Conservation (phyloP, 2,888 invertebrate genomes). For the Cecidostiba fungosa region DNA sequence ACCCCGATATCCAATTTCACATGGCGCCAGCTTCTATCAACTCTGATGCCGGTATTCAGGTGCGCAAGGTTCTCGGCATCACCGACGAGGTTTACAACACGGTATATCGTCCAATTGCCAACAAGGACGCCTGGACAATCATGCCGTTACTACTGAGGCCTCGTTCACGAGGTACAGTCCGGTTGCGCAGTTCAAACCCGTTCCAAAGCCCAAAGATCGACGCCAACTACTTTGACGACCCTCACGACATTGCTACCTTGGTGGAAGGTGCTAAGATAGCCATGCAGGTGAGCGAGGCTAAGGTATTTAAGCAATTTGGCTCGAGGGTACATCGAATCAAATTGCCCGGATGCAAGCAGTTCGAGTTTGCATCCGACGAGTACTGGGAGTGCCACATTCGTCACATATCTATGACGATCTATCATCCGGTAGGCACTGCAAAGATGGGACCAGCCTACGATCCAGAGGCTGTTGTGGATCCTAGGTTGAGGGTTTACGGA, state of each 20-base stretch:
- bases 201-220: conserved; percentile 93
- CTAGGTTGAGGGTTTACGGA: conserved; percentile 89
- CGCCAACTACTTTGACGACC: conserved; percentile 94
- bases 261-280: conserved; percentile 92
- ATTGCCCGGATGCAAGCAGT: conserved; percentile 89
- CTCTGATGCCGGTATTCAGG: conserved; percentile 89
- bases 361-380: conserved; percentile 88
- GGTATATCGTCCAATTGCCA: conserved; percentile 90
- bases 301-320: conserved; percentile 90
- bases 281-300: conserved; percentile 86
- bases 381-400: conserved; percentile 94
- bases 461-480: conserved; percentile 90
- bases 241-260: conserved; percentile 88
- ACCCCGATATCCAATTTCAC: conserved; percentile 95
- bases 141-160: conserved; percentile 92
- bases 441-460: conserved; percentile 94
- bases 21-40: conserved; percentile 95
- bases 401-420: conserved; percentile 94
- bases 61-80: conserved; percentile 89
- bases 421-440: conserved; percentile 93
- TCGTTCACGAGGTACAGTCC: conserved; percentile 89
- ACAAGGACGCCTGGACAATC: conserved; percentile 91
- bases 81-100: conserved; percentile 90
- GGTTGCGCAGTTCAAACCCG: conserved; percentile 90
- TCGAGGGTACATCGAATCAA: conserved; percentile 88